Conservation (phyloP, 2,797 vertebrate genomes). For the Chelon auratus region DNA sequence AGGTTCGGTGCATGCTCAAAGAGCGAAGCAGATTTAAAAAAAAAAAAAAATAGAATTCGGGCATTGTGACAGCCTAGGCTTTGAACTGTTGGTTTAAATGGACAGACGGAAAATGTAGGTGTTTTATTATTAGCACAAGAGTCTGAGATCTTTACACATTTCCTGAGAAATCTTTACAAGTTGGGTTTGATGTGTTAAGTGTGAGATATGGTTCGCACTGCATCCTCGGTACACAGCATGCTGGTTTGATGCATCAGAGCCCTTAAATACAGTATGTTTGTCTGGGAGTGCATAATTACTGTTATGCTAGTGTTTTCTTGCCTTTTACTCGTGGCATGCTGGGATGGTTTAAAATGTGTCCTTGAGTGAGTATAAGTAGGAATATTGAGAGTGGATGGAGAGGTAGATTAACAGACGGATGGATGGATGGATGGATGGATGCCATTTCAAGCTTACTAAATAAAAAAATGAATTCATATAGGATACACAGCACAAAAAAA, state of each 20-base stretch:
- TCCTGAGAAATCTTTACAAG: background rate
- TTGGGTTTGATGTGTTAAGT: background rate
- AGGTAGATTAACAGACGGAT: slow-evolving; percentile 9
- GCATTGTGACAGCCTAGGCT: background rate
- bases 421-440: background rate
- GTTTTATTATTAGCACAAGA: background rate
- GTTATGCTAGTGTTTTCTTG: background rate
- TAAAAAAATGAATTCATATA: background rate
- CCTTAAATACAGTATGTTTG: background rate
- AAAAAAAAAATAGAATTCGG: slow-evolving; percentile 9
- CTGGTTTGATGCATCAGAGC: background rate
- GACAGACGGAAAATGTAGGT: background rate
- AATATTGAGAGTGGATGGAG: background rate
- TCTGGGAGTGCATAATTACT: too few relatives aligned
- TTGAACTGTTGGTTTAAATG: background rate
- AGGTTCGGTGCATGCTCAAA: slow-evolving; percentile 15
- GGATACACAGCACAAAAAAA: slow-evolving; percentile 2
- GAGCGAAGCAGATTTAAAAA: slow-evolving; percentile 15
- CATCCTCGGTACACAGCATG: too few relatives aligned
- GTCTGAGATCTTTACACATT: background rate
- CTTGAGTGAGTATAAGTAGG: slow-evolving; percentile 19
- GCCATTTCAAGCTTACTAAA: background rate
- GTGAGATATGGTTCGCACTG: too few relatives aligned
- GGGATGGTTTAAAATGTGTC: slow-evolving; percentile 1
- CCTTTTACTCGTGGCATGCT: background rate